Evolutionary conservation across 2,113 vertebrate species (phyloP), one percentile per base, ranked within the genome.

Genomic region (Labeo rohita): DNA sequence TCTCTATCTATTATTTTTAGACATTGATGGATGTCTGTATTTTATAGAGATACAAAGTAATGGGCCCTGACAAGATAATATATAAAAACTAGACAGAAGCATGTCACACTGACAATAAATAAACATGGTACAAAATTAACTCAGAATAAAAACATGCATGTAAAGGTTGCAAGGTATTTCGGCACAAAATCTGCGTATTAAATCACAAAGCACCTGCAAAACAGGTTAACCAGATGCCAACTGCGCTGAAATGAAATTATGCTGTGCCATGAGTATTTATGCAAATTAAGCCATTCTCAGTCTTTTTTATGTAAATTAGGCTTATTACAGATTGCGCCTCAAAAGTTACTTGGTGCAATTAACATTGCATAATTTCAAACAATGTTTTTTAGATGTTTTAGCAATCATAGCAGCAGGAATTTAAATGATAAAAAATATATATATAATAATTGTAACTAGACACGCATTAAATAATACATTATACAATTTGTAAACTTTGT

Each of bases 11-110:
- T 56, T 77, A 88, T 92, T 92, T 91, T 81, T 47, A 88, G 93
- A 92, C 94, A 80, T 83, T 94, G 94, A 95, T 92, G 91, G 93
- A 95, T 95, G 82, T 70, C 88, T 87, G 91, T 90, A 88, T 91
- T 92, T 91, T 76, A 73, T 84, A 86, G 88, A 91, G 93, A 92
- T 92, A 90, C 88, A 91, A 92, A 91, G 75, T 88, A 91, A 92
- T 90, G 90, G 89, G 88, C 36, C 84, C 80, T 91, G 93, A 92
- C 90, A 74, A 34, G 65, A 74, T 86, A 87, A 91, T 63, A 36
- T 39, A 82, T 52, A 83, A 72, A 79, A 79, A 84, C 3, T 15
- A 68, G 11, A 63, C 61, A 39, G 45, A 49, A 43, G 34, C 61
- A 66, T 66, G 61, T 85, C 47, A 66, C 45, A 45, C 75, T 70